These are phyloP conservation scores for Andinoacara biseriatus DNA, from an alignment of 2,113 vertebrate genomes.

Conservation along the genomic window DNA sequence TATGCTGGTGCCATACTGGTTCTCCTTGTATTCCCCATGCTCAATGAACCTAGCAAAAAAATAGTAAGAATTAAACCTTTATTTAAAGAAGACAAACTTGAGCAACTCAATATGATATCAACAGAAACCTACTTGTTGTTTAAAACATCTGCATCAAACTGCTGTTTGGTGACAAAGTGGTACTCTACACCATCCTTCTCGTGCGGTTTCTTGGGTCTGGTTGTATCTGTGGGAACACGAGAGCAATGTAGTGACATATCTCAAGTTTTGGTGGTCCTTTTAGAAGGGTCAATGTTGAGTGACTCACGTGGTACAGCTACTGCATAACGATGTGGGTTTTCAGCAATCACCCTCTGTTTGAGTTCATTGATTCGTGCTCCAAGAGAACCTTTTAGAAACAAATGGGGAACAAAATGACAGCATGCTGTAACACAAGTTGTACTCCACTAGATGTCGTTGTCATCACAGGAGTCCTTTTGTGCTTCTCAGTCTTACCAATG, in stretches of 20 bases:
- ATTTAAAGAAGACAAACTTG: background rate
- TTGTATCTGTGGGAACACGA: conserved; percentile 82
- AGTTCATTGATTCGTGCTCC: conserved; percentile 92
- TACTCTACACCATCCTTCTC: conserved; percentile 97
- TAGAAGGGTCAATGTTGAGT: background rate
- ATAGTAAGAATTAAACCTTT: conserved; percentile 1
- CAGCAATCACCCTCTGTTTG: conserved; percentile 92
- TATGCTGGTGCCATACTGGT: conserved; percentile 94
- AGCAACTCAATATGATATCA: background rate
- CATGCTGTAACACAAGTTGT: background rate
- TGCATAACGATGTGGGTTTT: conserved; percentile 92
- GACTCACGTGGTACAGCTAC: conserved; percentile 95
- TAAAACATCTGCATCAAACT: conserved; percentile 89
- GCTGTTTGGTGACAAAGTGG: conserved; percentile 94
- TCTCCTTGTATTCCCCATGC: conserved; percentile 94
- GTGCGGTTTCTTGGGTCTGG: conserved; percentile 90
- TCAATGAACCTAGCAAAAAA: conserved; percentile 87
- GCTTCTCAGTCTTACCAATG: conserved; percentile 84
- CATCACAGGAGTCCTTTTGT: background rate
- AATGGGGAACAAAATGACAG: background rate
- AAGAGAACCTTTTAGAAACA: conserved; percentile 86
- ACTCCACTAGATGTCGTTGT: conserved; percentile 54
- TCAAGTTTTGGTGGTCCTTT: background rate
- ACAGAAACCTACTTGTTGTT: conserved; percentile 87
- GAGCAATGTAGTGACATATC: background rate